Percentiles rank a stretch among this genome's conserved stretches.
phyloP scores from a whole-genome alignment of 2,888 invertebrate species.

The Ochropleura leucogaster region DNA sequence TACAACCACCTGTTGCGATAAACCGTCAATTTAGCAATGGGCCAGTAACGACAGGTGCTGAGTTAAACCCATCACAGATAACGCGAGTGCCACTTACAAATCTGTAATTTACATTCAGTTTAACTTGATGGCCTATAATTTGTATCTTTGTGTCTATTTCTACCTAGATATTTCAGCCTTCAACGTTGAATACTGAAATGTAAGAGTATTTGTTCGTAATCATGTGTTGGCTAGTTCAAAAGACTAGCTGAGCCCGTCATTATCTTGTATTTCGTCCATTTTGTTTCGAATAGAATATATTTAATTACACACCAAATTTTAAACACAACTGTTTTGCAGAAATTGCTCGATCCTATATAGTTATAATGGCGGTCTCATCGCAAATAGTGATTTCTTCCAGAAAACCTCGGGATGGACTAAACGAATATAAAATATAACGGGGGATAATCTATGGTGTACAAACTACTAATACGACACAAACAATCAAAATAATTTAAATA shows the following conservation, averaged over 20 bases:
- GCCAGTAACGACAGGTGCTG: conserved; percentile 14
- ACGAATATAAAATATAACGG: too few relatives aligned
- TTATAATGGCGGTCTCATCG: too few relatives aligned
- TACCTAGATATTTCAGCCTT: not conserved
- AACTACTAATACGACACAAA: too few relatives aligned
- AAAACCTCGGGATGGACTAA: too few relatives aligned
- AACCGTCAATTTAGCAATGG: conserved; percentile 14
- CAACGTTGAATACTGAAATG: not conserved
- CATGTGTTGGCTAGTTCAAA: not conserved
- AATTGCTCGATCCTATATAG: too few relatives aligned
- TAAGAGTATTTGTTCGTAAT: not conserved
- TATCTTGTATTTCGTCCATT: not conserved
- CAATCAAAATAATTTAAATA: too few relatives aligned
- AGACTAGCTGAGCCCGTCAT: not conserved
- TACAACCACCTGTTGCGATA: conserved; percentile 14
- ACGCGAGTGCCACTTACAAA: conserved; percentile 1
- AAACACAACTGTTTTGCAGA: too few relatives aligned
- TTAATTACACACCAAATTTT: too few relatives aligned
- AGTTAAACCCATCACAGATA: conserved; percentile 19
- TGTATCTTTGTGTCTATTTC: not conserved
- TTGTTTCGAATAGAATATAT: too few relatives aligned
- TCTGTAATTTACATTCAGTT: conserved; percentile 38
- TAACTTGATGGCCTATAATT: conserved; percentile 17
- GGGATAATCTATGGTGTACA: too few relatives aligned
- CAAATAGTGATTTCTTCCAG: too few relatives aligned